A percentile compares a stretch with the other conserved stretches of the same genome.
Conservation (phyloP, 2,888 invertebrate genomes). For the Ormia ochracea region DNA sequence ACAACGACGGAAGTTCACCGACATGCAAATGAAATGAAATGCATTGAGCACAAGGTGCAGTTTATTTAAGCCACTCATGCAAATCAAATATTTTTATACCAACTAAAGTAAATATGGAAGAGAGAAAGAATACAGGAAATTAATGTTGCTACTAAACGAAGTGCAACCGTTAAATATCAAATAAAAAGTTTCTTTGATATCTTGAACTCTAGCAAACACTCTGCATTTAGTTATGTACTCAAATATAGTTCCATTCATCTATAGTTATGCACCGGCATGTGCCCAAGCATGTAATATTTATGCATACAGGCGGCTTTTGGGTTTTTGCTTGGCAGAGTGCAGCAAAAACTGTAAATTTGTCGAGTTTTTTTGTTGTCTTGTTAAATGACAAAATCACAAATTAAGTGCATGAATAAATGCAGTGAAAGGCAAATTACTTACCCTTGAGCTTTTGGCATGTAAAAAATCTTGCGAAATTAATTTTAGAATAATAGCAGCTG, state of each 20-base stretch:
- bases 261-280: background rate
- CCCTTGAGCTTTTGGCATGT: conserved; percentile 77
- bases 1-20: conserved; percentile 53
- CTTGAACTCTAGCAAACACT: conserved; percentile 23
- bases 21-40: conserved; percentile 61
- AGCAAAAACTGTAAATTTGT: background rate
- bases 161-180: conserved; percentile 41
- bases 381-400: conserved; percentile 30
- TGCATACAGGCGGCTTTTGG: background rate
- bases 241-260: too few relatives aligned
- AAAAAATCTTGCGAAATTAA: conserved; percentile 76
- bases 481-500: conserved; percentile 76
- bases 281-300: background rate
- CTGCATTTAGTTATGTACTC: background rate
- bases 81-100: conserved; percentile 51
- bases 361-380: background rate
- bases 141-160: conserved; percentile 55
- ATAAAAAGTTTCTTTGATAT: conserved; percentile 39
- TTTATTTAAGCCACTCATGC: conserved; percentile 57
- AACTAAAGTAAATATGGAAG: conserved; percentile 4
- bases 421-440: conserved; percentile 63
- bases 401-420: background rate
- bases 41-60: conserved; percentile 62
- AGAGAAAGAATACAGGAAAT: conserved; percentile 34
- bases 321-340: background rate